These are phyloP conservation scores for Nycticryphes semicollaris DNA, from an alignment of 2,113 vertebrate genomes.

Conservation along the genomic window DNA sequence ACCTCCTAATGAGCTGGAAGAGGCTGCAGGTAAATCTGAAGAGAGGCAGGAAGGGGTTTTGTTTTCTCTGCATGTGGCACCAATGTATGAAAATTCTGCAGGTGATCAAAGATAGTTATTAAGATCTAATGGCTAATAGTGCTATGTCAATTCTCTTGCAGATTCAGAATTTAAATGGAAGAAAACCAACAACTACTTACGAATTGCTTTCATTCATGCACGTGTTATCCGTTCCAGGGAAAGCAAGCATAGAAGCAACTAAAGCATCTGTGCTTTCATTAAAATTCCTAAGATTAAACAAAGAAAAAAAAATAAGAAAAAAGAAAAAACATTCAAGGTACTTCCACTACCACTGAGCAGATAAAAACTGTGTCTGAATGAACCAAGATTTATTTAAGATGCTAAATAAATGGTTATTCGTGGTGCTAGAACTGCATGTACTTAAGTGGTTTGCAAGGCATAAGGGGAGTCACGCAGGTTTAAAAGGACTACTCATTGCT, in stretches of 20 bases:
- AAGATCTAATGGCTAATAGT: not conserved
- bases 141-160: not conserved
- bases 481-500: not conserved
- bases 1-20: not conserved
- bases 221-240: slow-evolving; percentile 86
- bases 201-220: slow-evolving; percentile 78
- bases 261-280: slow-evolving; percentile 79
- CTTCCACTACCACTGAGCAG: not conserved
- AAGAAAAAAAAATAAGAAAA: not conserved
- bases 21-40: not conserved
- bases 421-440: not conserved
- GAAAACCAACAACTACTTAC: slow-evolving; percentile 63
- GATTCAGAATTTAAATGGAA: not conserved
- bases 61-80: not conserved
- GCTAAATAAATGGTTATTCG: not conserved
- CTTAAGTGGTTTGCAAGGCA: not conserved
- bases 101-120: not conserved
- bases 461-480: not conserved
- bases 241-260: slow-evolving; percentile 83
- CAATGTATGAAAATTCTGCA: not conserved
- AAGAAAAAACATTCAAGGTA: not conserved
- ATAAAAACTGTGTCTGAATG: not conserved
- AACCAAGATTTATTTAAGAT: not conserved
- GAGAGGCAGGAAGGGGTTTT: not conserved
- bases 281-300: slow-evolving; percentile 77